phyloP scores from a whole-genome alignment of 1,140 invertebrate genomes.

The Tetragnatha versicolor region DNA sequence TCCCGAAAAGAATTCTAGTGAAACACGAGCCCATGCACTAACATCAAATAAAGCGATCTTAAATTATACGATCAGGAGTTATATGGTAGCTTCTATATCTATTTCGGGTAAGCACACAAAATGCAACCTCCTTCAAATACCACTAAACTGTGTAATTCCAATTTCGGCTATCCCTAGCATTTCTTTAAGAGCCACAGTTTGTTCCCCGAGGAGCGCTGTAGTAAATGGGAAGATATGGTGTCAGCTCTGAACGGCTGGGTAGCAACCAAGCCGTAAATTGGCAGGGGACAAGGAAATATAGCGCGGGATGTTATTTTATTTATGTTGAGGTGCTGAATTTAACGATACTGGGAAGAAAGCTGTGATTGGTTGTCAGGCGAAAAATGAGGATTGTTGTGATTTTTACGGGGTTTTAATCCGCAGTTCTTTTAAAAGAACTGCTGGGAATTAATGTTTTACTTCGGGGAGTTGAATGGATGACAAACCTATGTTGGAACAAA shows the following conservation, averaged over 20 bases:
- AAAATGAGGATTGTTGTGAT: not conserved
- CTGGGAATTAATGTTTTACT: not conserved
- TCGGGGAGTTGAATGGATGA: not conserved
- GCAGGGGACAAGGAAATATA: not conserved
- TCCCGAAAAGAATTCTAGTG: no score
- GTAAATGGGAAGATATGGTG: constrained; percentile 29
- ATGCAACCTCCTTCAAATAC: no score
- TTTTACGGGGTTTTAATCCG: not conserved
- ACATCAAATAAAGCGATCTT: no score
- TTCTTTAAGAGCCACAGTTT: constrained; percentile 8
- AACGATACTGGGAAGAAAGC: not conserved
- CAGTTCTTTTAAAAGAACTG: not conserved
- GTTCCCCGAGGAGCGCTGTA: not conserved
- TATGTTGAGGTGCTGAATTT: not conserved
- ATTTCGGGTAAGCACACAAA: no score
- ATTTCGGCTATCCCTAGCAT: no score
- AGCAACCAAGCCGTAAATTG: not conserved
- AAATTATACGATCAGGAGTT: no score
- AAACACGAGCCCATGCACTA: no score
- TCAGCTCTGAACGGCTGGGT: not conserved
- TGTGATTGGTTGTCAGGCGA: not conserved
- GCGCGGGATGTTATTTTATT: not conserved
- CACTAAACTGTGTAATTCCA: no score
- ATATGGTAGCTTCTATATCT: no score
- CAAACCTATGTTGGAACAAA: no score